Evolutionary conservation across 2,888 invertebrate species (phyloP).

Genomic region (Phoronis australis): DNA sequence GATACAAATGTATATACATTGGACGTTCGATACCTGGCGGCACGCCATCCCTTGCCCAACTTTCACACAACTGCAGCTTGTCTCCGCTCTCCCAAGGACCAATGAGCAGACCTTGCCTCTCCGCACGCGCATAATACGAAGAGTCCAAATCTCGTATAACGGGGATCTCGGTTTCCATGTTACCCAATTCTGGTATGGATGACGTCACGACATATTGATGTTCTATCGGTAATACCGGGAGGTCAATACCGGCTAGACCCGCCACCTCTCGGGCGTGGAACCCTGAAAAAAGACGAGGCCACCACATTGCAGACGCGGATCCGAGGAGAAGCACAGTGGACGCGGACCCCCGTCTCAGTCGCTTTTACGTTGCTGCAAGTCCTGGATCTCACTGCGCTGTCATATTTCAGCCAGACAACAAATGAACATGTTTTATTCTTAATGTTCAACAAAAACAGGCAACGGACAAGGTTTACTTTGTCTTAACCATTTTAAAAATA

Average conservation of each 20-base stretch:
- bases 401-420: too few relatives aligned
- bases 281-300: slow-evolving; percentile 43
- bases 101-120: slow-evolving; percentile 48
- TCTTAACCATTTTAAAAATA: too few relatives aligned
- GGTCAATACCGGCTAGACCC: slow-evolving; percentile 41
- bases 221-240: slow-evolving; percentile 53
- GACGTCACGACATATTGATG: slow-evolving; percentile 54
- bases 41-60: slow-evolving; percentile 51
- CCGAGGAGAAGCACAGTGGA: too few relatives aligned
- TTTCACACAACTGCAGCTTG: slow-evolving; percentile 48
- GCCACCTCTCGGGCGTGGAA: slow-evolving; percentile 55
- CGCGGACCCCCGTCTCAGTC: too few relatives aligned
- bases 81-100: slow-evolving; percentile 52
- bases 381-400: too few relatives aligned
- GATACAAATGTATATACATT: too few relatives aligned
- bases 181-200: slow-evolving; percentile 36
- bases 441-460: too few relatives aligned
- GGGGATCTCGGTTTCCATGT: slow-evolving; percentile 41
- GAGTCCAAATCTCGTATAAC: slow-evolving; percentile 54
- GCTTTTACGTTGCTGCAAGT: too few relatives aligned
- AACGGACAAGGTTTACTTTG: too few relatives aligned
- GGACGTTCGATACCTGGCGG: slow-evolving; percentile 46
- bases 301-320: too few relatives aligned
- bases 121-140: slow-evolving; percentile 53
- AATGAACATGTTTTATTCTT: too few relatives aligned